Evolutionary conservation across 2,113 vertebrate genomes (phyloP).

Genomic region (Orthonyx spaldingii): DNA sequence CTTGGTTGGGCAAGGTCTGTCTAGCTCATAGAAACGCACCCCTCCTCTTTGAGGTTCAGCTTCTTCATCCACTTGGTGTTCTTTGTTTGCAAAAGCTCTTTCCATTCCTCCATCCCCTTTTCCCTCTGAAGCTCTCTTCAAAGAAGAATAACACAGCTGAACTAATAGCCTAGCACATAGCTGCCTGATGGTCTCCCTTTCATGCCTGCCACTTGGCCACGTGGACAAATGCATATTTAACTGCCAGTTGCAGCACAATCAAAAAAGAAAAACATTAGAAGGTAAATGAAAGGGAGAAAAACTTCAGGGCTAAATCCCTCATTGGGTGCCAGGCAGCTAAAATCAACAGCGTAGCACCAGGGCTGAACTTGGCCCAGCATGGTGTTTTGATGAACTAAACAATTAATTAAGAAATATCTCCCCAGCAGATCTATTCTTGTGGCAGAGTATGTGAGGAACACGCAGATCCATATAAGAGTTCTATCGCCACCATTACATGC

Average conservation of each 20-base stretch:
- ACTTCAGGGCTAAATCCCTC: neutral
- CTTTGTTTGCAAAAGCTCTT: neutral
- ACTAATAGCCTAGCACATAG: neutral
- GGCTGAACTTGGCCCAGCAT: slow-evolving; percentile 21
- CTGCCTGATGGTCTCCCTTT: neutral
- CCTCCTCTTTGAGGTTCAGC: neutral
- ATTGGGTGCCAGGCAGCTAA: neutral
- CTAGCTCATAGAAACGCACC: neutral
- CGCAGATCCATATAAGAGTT: slow-evolving; percentile 55
- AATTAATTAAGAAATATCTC: slow-evolving; percentile 76
- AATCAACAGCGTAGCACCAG: neutral
- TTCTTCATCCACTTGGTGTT: neutral
- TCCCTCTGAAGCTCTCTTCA: neutral
- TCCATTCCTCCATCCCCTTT: neutral
- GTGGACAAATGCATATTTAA: slow-evolving; percentile 32
- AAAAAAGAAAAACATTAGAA: slow-evolving; percentile 20
- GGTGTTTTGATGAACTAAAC: slow-evolving; percentile 69
- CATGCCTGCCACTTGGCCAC: neutral
- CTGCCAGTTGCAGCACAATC: slow-evolving; percentile 1
- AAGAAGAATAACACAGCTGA: neutral
- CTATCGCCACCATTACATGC: slow-evolving; percentile 57
- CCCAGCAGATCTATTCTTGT: slow-evolving; percentile 65
- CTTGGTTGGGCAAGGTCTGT: neutral
- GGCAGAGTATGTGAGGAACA: slow-evolving; percentile 43
- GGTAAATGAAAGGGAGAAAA: neutral